Conservation (phyloP, 1,140 invertebrate genomes). For the Nilaparvata lugens region DNA sequence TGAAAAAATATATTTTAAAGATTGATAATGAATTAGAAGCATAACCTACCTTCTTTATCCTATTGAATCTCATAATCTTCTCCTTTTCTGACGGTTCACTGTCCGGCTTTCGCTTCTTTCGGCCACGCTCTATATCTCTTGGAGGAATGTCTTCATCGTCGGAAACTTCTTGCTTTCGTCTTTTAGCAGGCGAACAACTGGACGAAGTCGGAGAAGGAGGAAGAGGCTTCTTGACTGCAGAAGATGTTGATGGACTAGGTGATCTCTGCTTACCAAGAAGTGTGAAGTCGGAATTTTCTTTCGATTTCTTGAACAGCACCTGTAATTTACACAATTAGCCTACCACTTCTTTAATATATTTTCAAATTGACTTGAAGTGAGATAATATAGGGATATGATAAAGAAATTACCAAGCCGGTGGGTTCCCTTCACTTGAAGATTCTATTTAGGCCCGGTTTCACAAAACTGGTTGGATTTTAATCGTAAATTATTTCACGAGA, state of each 20-base stretch:
- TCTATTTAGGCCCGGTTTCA: not conserved
- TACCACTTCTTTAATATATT: too few species aligned
- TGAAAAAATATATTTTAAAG: too few species aligned
- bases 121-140: not conserved
- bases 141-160: not conserved
- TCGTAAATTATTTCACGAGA: too few species aligned
- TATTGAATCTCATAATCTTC: not conserved
- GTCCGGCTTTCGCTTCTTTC: not conserved
- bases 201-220: not conserved
- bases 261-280: conserved; percentile 9
- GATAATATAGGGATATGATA: not conserved
- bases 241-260: not conserved
- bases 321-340: not conserved
- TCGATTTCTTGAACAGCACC: conserved; percentile 20
- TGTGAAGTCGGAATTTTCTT: conserved; percentile 21
- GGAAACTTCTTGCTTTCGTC: not conserved
- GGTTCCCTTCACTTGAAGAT: not conserved
- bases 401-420: not conserved
- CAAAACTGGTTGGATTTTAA: not conserved
- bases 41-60: not conserved
- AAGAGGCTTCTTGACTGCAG: not conserved
- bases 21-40: not conserved
- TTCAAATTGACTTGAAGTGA: too few species aligned
- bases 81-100: not conserved
- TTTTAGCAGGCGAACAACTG: not conserved